Conservation (phyloP, 2,888 invertebrate species). For the Andrena bicolor region DNA sequence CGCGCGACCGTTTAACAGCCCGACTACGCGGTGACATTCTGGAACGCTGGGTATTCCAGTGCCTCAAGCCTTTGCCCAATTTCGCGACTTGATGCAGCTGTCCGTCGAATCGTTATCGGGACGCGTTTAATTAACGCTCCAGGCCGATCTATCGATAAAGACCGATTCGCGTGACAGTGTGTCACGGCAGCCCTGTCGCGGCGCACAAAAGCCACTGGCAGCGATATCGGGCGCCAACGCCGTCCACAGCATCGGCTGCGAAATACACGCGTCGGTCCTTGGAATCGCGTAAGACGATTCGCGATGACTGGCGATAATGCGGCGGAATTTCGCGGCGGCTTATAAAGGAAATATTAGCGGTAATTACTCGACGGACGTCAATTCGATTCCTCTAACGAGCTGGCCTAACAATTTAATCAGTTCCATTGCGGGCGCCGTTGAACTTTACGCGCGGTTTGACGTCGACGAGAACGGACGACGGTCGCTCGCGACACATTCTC, state of each 20-base stretch:
- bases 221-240: background rate
- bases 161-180: background rate
- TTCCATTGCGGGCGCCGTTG: background rate
- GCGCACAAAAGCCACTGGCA: background rate
- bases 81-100: background rate
- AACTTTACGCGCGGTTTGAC: background rate
- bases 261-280: constrained; percentile 17
- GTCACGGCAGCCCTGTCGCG: background rate
- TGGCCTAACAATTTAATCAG: constrained; percentile 12
- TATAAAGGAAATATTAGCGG: constrained; percentile 3
- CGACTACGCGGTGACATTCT: too few relatives aligned
- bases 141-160: constrained; percentile 7
- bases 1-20: too few relatives aligned
- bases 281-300: constrained; percentile 24
- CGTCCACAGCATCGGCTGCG: background rate
- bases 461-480: background rate
- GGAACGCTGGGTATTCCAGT: too few relatives aligned
- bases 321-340: background rate
- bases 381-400: constrained; percentile 27
- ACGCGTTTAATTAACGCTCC: background rate
- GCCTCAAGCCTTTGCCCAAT: too few relatives aligned
- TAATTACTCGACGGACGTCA: constrained; percentile 12
- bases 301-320: constrained; percentile 6
- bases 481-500: too few relatives aligned
- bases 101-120: constrained; percentile 5